Percentiles rank a stretch among this genome's conserved stretches.
These are phyloP conservation scores for Equus przewalskii DNA, from an alignment of 2,113 vertebrate genomes.

Conservation along the genomic window DNA sequence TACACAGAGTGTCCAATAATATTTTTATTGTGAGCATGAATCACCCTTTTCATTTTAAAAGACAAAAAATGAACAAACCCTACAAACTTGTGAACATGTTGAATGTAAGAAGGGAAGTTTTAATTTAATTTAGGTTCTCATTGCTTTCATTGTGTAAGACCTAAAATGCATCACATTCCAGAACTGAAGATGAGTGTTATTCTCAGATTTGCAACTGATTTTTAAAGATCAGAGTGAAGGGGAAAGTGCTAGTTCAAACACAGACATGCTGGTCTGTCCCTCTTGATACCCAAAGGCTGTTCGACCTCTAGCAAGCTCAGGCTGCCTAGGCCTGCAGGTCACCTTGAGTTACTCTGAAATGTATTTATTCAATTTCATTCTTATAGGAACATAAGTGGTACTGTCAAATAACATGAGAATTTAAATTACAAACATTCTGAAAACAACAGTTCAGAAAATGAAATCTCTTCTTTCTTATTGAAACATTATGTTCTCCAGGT, in stretches of 20 bases:
- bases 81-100: background rate
- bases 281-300: background rate
- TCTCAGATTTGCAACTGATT: background rate
- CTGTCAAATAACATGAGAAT: constrained; percentile 64
- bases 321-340: background rate
- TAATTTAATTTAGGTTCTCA: background rate
- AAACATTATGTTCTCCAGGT: constrained; percentile 8
- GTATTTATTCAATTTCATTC: constrained; percentile 62
- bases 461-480: constrained; percentile 41
- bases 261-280: background rate
- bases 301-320: background rate
- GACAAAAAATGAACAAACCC: constrained; percentile 1
- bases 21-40: constrained; percentile 29
- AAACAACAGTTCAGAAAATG: constrained; percentile 37
- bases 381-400: constrained; percentile 31
- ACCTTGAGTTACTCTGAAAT: constrained; percentile 38
- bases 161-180: background rate
- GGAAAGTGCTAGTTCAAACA: background rate
- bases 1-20: background rate
- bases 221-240: constrained; percentile 11
- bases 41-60: constrained; percentile 49
- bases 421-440: constrained; percentile 52
- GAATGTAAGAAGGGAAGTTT: background rate
- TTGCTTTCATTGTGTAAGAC: constrained; percentile 35
- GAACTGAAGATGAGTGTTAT: constrained; percentile 14